phyloP scores from a whole-genome alignment of 2,888 invertebrate species.

The Danaus chrysippus region DNA sequence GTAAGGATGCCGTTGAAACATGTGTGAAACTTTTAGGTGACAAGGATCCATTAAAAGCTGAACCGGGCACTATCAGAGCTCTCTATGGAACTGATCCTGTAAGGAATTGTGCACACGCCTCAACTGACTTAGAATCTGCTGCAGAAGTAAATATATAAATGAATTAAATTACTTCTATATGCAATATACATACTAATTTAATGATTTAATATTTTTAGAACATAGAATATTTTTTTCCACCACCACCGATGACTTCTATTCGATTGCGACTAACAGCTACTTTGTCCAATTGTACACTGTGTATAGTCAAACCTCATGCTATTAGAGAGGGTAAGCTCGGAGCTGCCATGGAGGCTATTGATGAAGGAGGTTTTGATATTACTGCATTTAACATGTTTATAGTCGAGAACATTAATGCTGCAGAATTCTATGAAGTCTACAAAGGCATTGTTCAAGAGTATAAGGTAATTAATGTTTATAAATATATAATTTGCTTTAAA shows the following conservation, averaged over 20 bases:
- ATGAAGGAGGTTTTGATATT: conserved; percentile 87
- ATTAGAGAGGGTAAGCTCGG: conserved; percentile 87
- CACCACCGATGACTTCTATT: conserved; percentile 50
- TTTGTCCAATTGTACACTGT: conserved; percentile 85
- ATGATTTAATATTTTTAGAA: conserved; percentile 60
- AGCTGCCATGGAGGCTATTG: conserved; percentile 82
- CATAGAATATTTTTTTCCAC: conserved; percentile 81
- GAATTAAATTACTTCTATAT: background rate
- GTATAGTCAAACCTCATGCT: conserved; percentile 94
- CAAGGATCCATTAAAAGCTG: conserved; percentile 79
- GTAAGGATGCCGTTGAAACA: conserved; percentile 81
- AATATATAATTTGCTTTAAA: background rate
- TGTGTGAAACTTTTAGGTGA: conserved; percentile 82
- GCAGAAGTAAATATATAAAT: conserved; percentile 53
- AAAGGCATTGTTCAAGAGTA: conserved; percentile 91
- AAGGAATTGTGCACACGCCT: conserved; percentile 84
- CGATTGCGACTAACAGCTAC: conserved; percentile 76
- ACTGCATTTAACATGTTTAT: conserved; percentile 89
- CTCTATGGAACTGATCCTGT: conserved; percentile 83
- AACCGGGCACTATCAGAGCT: conserved; percentile 81
- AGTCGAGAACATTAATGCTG: conserved; percentile 89
- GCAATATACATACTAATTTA: conserved; percentile 1
- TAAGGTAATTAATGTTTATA: conserved; percentile 65
- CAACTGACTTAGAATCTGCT: conserved; percentile 78
- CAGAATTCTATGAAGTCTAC: conserved; percentile 96